Percentiles rank a stretch among this genome's conserved stretches.
These are phyloP conservation scores for Athalia cordata DNA, from an alignment of 2,888 invertebrate species.

Conservation along the genomic window DNA sequence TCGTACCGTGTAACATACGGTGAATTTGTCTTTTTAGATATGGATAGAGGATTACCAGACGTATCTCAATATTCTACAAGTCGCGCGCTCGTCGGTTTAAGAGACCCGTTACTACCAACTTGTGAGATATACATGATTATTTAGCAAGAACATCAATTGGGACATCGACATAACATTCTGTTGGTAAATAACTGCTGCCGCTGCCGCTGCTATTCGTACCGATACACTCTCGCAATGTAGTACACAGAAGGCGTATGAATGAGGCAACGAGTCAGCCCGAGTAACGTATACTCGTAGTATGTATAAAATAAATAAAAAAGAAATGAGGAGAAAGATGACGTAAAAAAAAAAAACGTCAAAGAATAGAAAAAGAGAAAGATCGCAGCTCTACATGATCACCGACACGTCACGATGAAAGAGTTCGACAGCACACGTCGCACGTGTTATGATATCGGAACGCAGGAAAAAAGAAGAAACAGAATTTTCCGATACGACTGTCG, in stretches of 20 bases:
- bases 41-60: background rate
- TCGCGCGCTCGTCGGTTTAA: background rate
- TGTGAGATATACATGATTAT: conserved; percentile 50
- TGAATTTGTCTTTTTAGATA: too few relatives aligned
- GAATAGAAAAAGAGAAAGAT: conserved; percentile 47
- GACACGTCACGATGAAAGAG: conserved; percentile 51
- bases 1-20: too few relatives aligned
- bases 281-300: conserved; percentile 50
- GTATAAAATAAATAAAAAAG: conserved; percentile 47
- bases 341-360: conserved; percentile 51
- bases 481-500: too few relatives aligned
- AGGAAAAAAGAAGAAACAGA: background rate
- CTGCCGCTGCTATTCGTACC: conserved; percentile 39
- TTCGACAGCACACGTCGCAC: background rate
- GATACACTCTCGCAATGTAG: background rate
- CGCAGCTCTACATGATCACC: conserved; percentile 44
- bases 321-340: conserved; percentile 50
- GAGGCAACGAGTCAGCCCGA: conserved; percentile 46
- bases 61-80: background rate
- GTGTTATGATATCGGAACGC: background rate
- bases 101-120: conserved; percentile 35
- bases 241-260: conserved; percentile 27
- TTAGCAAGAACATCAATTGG: conserved; percentile 68
- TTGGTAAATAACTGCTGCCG: conserved; percentile 61
- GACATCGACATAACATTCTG: conserved; percentile 64